Conservation (phyloP, 2,888 invertebrate genomes). For the Rhogogaster chlorosoma region DNA sequence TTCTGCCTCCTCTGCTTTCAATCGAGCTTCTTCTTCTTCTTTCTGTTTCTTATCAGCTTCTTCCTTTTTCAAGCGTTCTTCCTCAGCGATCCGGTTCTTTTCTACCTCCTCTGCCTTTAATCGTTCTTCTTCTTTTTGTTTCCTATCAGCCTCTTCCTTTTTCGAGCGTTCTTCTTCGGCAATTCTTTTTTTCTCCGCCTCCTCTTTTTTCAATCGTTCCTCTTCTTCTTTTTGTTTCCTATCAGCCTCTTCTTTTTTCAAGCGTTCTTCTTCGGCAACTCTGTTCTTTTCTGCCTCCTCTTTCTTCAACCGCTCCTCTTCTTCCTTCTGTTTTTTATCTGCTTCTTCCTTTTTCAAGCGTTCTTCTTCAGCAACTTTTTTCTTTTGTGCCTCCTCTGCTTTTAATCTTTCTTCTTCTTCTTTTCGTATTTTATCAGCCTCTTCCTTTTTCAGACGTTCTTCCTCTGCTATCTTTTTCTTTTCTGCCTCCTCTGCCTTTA, state of each 20-base stretch:
- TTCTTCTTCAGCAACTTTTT: conserved; percentile 41
- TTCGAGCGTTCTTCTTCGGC: conserved; percentile 56
- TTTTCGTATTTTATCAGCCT: conserved; percentile 53
- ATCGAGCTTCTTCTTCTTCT: conserved; percentile 63
- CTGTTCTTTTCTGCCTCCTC: conserved; percentile 53
- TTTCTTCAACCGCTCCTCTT: conserved; percentile 49
- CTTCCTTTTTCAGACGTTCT: conserved; percentile 54
- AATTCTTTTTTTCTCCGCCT: conserved; percentile 52
- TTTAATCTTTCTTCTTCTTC: not conserved
- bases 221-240: conserved; percentile 52
- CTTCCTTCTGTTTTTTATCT: conserved; percentile 53
- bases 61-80: conserved; percentile 55
- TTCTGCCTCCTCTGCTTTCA: conserved; percentile 57
- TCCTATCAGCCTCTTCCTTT: conserved; percentile 49
- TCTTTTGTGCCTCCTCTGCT: not conserved
- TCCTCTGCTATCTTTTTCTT: conserved; percentile 28
- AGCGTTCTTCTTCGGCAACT: conserved; percentile 54
- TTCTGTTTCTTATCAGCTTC: conserved; percentile 63
- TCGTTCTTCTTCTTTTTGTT: conserved; percentile 56
- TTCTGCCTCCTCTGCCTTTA: conserved; percentile 53
- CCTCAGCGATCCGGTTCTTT: conserved; percentile 47
- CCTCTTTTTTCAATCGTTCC: conserved; percentile 42
- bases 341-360: conserved; percentile 36
- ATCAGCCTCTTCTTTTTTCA: conserved; percentile 55
- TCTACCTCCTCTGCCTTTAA: conserved; percentile 57